Conservation (phyloP, 2,888 invertebrate species). For the Dioctria rufipes region DNA sequence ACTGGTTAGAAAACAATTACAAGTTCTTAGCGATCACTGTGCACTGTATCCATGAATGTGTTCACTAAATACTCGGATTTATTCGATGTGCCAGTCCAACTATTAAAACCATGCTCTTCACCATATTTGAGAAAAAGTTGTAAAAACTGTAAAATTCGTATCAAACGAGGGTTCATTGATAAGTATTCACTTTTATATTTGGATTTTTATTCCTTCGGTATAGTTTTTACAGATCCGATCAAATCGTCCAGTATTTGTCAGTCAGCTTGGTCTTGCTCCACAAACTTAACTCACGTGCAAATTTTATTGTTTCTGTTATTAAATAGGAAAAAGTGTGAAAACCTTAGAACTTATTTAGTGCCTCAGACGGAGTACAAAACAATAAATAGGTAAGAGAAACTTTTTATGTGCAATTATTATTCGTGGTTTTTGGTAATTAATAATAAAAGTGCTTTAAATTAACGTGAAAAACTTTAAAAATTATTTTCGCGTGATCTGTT, state of each 20-base stretch:
- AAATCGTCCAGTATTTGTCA: conserved; percentile 10
- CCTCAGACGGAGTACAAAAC: conserved; percentile 9
- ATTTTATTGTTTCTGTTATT: conserved; percentile 14
- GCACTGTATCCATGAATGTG: too few relatives aligned
- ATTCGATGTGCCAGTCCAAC: too few relatives aligned
- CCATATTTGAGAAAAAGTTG: conserved; percentile 1
- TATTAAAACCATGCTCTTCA: too few relatives aligned
- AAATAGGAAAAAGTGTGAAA: background rate
- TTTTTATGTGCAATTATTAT: conserved; percentile 6
- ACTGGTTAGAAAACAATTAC: too few relatives aligned
- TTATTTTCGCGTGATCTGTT: conserved; percentile 9
- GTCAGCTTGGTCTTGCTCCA: conserved; percentile 5
- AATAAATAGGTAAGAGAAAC: conserved; percentile 9
- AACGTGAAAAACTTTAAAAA: conserved; percentile 7
- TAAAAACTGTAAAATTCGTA: conserved; percentile 20
- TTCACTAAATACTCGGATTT: too few relatives aligned
- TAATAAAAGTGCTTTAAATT: conserved; percentile 14
- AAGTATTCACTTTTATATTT: conserved; percentile 16
- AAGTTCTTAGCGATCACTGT: too few relatives aligned
- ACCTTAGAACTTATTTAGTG: conserved; percentile 8
- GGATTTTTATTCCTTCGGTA: conserved; percentile 12
- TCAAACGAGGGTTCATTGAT: background rate
- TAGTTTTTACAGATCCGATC: too few relatives aligned
- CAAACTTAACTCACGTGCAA: conserved; percentile 11
- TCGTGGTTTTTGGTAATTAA: conserved; percentile 12